Evolutionary conservation across 1,140 invertebrate species (phyloP).

Genomic region (Bombus ignitus): DNA sequence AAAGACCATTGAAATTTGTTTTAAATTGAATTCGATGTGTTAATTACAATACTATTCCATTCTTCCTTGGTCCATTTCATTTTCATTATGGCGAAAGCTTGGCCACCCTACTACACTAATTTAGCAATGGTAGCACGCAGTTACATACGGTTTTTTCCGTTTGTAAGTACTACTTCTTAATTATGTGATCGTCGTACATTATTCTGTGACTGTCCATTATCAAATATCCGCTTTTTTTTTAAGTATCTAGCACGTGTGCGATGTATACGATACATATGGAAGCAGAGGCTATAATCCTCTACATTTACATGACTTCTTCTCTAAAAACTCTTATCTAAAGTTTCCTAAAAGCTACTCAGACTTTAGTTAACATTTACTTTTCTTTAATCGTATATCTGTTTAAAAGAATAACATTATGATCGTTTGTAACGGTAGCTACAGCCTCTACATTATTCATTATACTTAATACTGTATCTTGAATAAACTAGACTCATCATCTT

Average conservation of each 20-base stretch:
- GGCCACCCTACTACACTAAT: slow-evolving; percentile 49
- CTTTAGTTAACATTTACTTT: slow-evolving; percentile 74
- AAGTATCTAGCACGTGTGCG: slow-evolving; percentile 57
- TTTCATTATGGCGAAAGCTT: slow-evolving; percentile 6
- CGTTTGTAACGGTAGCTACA: slow-evolving; percentile 59
- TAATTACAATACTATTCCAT: neutral
- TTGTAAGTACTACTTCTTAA: slow-evolving; percentile 44
- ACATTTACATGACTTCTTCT: slow-evolving; percentile 57
- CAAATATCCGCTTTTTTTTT: neutral
- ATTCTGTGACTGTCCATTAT: neutral
- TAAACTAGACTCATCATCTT: slow-evolving; percentile 60
- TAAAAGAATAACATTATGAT: slow-evolving; percentile 70
- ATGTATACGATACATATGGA: slow-evolving; percentile 69
- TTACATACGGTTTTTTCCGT: slow-evolving; percentile 43
- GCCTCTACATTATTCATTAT: slow-evolving; percentile 52
- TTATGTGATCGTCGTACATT: slow-evolving; percentile 32
- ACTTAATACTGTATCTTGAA: slow-evolving; percentile 58
- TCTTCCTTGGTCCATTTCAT: slow-evolving; percentile 11
- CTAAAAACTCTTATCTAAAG: slow-evolving; percentile 64
- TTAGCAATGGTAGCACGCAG: slow-evolving; percentile 27
- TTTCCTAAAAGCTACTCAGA: slow-evolving; percentile 76
- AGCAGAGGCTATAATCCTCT: slow-evolving; percentile 74
- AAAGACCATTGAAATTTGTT: neutral
- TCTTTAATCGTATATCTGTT: slow-evolving; percentile 57
- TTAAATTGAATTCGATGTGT: slow-evolving; percentile 1